Conservation (phyloP, 2,113 vertebrate species). For the Sphyrna mokarran region DNA sequence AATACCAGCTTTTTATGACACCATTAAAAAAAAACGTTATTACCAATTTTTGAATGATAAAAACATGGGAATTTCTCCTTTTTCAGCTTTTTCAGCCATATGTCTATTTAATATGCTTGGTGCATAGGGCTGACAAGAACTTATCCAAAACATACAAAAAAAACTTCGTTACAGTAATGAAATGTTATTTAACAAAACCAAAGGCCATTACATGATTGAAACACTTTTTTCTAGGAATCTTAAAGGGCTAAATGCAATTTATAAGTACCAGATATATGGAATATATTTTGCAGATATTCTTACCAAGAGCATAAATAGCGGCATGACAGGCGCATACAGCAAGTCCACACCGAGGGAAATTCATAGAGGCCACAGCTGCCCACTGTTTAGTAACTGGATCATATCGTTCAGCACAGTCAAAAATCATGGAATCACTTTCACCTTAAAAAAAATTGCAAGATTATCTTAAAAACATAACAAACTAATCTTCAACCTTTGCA, state of each 20-base stretch:
- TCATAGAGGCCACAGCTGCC: slow-evolving; percentile 86
- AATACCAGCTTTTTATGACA: background rate
- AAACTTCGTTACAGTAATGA: background rate
- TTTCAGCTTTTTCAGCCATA: background rate
- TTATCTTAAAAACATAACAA: background rate
- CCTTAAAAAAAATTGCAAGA: slow-evolving; percentile 53
- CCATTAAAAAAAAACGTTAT: too few relatives aligned
- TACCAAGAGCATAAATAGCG: slow-evolving; percentile 90
- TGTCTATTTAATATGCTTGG: background rate
- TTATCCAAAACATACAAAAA: background rate
- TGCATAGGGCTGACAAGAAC: background rate
- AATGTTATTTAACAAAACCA: background rate
- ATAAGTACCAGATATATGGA: background rate
- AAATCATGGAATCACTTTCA: slow-evolving; percentile 94
- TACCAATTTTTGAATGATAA: too few relatives aligned
- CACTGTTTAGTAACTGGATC: slow-evolving; percentile 94
- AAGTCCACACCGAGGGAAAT: slow-evolving; percentile 84
- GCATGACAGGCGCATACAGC: slow-evolving; percentile 86
- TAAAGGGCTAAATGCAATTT: background rate
- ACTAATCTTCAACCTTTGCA: background rate
- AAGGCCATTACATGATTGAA: background rate
- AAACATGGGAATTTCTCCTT: too few relatives aligned
- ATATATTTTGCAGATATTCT: slow-evolving; percentile 39
- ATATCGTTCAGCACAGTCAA: slow-evolving; percentile 91
- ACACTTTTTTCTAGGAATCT: background rate